Conservation (phyloP, 2,888 invertebrate species). For the Tromatobia lineatoria region DNA sequence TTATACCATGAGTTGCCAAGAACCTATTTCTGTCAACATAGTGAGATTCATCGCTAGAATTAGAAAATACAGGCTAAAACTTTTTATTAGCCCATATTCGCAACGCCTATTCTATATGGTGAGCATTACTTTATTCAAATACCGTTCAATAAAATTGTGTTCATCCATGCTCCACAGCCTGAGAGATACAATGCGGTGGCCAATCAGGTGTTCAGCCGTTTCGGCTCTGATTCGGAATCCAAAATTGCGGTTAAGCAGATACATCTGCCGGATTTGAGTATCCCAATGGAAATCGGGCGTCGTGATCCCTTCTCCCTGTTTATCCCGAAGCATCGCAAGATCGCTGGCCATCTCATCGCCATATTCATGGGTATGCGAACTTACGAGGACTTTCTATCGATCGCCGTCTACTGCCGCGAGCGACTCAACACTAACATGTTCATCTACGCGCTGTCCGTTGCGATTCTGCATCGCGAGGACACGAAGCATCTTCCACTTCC, state of each 20-base stretch:
- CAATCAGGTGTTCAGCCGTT: conserved; percentile 87
- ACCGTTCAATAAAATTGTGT: not conserved
- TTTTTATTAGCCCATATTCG: too few relatives aligned
- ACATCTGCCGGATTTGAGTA: conserved; percentile 88
- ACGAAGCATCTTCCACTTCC: conserved; percentile 91
- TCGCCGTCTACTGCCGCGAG: conserved; percentile 90
- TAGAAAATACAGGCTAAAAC: too few relatives aligned
- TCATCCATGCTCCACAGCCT: conserved; percentile 79
- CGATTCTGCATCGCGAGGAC: conserved; percentile 91
- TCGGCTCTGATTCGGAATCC: conserved; percentile 85
- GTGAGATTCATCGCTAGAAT: too few relatives aligned
- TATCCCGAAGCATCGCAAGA: conserved; percentile 89
- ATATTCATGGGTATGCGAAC: conserved; percentile 91
- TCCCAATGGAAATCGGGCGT: conserved; percentile 88
- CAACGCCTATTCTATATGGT: not conserved
- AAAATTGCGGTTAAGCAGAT: conserved; percentile 88
- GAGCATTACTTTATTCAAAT: not conserved
- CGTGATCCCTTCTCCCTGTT: conserved; percentile 92
- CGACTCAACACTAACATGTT: conserved; percentile 93
- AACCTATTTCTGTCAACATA: too few relatives aligned
- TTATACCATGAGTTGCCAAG: too few relatives aligned
- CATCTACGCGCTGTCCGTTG: conserved; percentile 92
- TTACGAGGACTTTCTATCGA: conserved; percentile 90
- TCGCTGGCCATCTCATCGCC: conserved; percentile 90
- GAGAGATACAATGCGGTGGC: conserved; percentile 88